These are phyloP conservation scores for Philopedon plagiatum DNA, from an alignment of 2,888 invertebrate species.

Conservation along the genomic window DNA sequence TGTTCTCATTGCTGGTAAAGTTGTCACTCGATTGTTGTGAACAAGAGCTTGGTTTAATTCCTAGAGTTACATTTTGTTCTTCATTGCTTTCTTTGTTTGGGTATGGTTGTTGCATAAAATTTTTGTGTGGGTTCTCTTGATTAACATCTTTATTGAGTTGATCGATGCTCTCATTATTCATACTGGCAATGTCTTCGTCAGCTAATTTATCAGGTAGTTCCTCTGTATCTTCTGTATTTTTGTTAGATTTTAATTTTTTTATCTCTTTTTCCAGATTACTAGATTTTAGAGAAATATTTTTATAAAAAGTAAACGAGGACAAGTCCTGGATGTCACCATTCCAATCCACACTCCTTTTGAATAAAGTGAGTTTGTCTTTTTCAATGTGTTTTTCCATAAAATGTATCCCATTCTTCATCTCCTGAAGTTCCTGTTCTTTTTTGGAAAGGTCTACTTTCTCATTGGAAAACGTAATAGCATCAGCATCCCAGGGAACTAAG, in stretches of 20 bases:
- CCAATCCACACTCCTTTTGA: background rate
- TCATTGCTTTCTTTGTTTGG: too few relatives aligned
- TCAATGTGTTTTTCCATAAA: too few relatives aligned
- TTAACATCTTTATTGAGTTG: too few relatives aligned
- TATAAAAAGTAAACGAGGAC: slow-evolving; percentile 1
- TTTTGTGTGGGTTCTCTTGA: too few relatives aligned
- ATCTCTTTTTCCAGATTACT: background rate
- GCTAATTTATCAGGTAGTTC: too few relatives aligned
- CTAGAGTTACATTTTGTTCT: too few relatives aligned
- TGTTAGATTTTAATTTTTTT: background rate
- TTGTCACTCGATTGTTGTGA: too few relatives aligned
- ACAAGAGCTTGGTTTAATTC: too few relatives aligned
- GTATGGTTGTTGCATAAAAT: too few relatives aligned
- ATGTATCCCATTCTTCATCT: background rate
- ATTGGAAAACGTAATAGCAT: background rate
- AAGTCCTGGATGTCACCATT: slow-evolving; percentile 6
- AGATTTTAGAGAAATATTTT: background rate
- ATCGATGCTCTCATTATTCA: too few relatives aligned
- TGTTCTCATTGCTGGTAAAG: too few relatives aligned
- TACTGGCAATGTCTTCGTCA: too few relatives aligned
- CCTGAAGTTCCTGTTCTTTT: background rate
- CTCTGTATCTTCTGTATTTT: background rate
- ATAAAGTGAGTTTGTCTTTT: background rate
- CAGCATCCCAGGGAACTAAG: background rate
- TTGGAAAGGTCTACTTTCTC: background rate